phyloP scores from a whole-genome alignment of 2,888 invertebrate species.

The Chloromyia formosa region DNA sequence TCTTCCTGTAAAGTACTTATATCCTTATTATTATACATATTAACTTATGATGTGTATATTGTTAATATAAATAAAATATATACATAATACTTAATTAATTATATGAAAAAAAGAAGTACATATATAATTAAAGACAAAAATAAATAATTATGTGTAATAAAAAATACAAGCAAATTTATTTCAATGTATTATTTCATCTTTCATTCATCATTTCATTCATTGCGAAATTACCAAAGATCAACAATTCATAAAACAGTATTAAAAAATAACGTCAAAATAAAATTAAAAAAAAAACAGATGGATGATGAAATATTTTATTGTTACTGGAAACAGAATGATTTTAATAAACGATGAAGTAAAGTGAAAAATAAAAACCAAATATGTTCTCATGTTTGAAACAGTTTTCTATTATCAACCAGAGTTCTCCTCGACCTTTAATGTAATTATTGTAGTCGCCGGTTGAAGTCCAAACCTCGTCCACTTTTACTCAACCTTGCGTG shows the following conservation, averaged over 20 bases:
- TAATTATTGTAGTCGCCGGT: no score
- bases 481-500: no score
- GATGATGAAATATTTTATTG: constrained; percentile 22
- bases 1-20: background rate
- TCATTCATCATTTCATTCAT: background rate
- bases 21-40: constrained; percentile 9
- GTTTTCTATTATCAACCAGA: background rate
- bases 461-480: no score
- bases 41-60: constrained; percentile 38
- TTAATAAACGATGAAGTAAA: constrained; percentile 37
- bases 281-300: constrained; percentile 22
- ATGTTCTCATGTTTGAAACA: background rate
- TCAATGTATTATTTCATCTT: constrained; percentile 28
- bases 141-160: constrained; percentile 26
- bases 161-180: constrained; percentile 38
- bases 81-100: constrained; percentile 33
- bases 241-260: background rate
- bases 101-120: constrained; percentile 1
- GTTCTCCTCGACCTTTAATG: no score
- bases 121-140: constrained; percentile 41
- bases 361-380: constrained; percentile 2
- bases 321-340: constrained; percentile 33
- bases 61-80: constrained; percentile 40
- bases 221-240: background rate
- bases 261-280: constrained; percentile 2